A percentile compares a stretch with the other conserved stretches of the same genome.
Evolutionary conservation across 1,140 invertebrate genomes (phyloP).

Genomic region (Drosophila parabipectinata): DNA sequence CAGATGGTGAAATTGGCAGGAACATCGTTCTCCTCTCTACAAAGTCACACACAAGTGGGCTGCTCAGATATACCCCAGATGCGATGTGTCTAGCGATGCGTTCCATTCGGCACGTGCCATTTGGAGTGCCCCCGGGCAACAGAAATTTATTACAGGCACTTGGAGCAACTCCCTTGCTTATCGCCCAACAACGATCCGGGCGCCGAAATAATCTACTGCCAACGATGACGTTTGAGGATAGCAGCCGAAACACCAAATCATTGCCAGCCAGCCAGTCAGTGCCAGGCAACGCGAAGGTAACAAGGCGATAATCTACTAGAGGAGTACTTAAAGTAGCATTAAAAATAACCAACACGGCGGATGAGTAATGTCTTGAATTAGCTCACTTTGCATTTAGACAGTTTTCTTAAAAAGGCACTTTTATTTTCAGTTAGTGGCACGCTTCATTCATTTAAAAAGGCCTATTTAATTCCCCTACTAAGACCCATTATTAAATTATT

Average conservation of each 20-base stretch:
- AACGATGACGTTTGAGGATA: constrained; percentile 29
- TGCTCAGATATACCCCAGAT: constrained; percentile 7
- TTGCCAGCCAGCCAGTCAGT: neutral
- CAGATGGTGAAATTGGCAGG: constrained; percentile 28
- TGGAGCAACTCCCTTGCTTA: constrained; percentile 33
- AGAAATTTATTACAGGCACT: constrained; percentile 52
- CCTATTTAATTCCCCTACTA: neutral
- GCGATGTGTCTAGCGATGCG: neutral
- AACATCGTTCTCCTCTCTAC: constrained; percentile 29
- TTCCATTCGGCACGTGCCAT: constrained; percentile 41
- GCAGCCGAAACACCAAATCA: constrained; percentile 5
- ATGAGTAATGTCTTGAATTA: constrained; percentile 2
- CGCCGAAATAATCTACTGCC: constrained; percentile 37
- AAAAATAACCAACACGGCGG: neutral
- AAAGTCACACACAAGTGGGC: constrained; percentile 25
- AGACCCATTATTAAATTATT: neutral
- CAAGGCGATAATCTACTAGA: neutral
- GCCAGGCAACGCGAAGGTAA: constrained; percentile 8
- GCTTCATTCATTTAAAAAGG: neutral
- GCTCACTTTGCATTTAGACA: neutral
- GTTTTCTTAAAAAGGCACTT: neutral
- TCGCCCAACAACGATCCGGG: constrained; percentile 37
- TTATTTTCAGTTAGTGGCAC: neutral
- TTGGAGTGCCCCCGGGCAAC: constrained; percentile 16
- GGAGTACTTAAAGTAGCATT: constrained; percentile 18